A percentile compares a stretch with the other conserved stretches of the same genome.
phyloP scores from a whole-genome alignment of 2,888 invertebrate species.

The Altica lythri region DNA sequence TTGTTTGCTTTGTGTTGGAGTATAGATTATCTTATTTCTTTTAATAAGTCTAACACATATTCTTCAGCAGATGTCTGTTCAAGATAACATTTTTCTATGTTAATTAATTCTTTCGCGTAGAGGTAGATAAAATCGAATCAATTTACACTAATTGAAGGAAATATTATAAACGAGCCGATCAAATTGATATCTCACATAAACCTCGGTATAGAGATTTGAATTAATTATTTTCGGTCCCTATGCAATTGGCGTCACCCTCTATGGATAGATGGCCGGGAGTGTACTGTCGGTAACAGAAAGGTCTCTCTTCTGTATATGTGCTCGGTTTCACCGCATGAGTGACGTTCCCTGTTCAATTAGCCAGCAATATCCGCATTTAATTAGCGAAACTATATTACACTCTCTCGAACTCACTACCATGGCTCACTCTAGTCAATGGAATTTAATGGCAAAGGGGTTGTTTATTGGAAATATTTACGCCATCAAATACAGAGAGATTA shows the following conservation, averaged over 20 bases:
- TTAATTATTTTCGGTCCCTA: background rate
- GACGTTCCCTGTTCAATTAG: constrained; percentile 26
- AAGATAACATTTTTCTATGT: no score
- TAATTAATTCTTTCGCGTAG: no score
- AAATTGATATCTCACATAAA: background rate
- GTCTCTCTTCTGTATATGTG: constrained; percentile 9
- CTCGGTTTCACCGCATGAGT: constrained; percentile 19
- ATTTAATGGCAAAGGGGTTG: constrained; percentile 24
- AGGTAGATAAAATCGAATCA: no score
- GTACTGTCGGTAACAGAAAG: constrained; percentile 24
- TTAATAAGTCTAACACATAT: no score
- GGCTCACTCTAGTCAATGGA: constrained; percentile 16
- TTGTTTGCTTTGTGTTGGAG: no score
- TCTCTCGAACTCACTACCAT: constrained; percentile 4
- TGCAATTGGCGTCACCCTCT: constrained; percentile 7
- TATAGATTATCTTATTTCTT: no score
- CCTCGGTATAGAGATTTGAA: background rate
- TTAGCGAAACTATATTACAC: constrained; percentile 27
- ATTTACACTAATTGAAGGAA: no score
- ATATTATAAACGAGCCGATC: no score
- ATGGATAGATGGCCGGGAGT: constrained; percentile 12
- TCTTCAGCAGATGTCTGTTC: no score
- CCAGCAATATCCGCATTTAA: constrained; percentile 29
- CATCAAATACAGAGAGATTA: background rate
- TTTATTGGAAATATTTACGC: constrained; percentile 9